These are phyloP conservation scores for Zaprionus vittiger DNA, from an alignment of 1,140 invertebrate genomes.

Conservation along the genomic window DNA sequence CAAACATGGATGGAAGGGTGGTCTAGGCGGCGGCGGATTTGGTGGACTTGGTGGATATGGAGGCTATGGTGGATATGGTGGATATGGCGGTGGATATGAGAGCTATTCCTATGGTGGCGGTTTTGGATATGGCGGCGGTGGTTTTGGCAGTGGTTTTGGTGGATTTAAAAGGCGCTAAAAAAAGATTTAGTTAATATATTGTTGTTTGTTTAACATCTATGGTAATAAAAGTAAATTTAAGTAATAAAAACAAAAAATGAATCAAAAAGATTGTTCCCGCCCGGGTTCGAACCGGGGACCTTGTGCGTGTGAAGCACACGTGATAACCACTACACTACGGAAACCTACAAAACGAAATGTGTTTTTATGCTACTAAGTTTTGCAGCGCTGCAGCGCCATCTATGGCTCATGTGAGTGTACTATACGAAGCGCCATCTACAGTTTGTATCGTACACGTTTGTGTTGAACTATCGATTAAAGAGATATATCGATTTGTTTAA, in stretches of 20 bases:
- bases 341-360: conserved; percentile 34
- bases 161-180: conserved; percentile 33
- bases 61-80: conserved; percentile 53
- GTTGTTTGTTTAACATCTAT: background rate
- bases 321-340: conserved; percentile 86
- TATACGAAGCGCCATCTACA: background rate
- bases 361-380: background rate
- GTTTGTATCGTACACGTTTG: background rate
- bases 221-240: background rate
- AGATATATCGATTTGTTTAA: background rate
- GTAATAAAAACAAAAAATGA: conserved; percentile 3
- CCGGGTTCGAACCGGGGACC: conserved; percentile 88
- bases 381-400: background rate
- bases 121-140: conserved; percentile 45
- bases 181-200: background rate
- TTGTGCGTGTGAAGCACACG: conserved; percentile 87
- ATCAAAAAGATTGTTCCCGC: conserved; percentile 84
- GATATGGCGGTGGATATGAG: conserved; percentile 44
- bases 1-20: conserved; percentile 64
- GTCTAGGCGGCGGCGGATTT: conserved; percentile 36
- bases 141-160: conserved; percentile 29
- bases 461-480: background rate
- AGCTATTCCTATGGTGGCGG: conserved; percentile 32
- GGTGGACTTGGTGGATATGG: conserved; percentile 48
- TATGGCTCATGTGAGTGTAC: background rate